Base-by-base conservation (phyloP, 2,113 vertebrate species). In the Epinephelus moara region DNA sequence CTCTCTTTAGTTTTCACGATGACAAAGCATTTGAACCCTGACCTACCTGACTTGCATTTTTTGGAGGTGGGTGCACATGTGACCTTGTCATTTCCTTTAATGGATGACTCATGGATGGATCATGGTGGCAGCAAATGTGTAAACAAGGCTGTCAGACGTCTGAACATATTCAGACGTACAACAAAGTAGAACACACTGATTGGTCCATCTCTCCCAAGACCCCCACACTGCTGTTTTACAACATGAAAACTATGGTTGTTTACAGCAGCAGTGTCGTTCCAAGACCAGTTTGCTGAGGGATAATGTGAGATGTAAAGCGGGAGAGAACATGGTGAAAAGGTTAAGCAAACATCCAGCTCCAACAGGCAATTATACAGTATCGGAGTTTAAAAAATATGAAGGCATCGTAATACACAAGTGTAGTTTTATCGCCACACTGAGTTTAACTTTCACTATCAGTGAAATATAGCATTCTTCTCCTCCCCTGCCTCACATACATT, bases 251-350 rank as follows among this genome's bases (percentile, higher is more conserved):
- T 18, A 5, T 50, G 37, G 45, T 9, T 80, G 53, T 77, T 50
- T 45, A 25, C 69, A 61, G 8, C 21, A 12, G 14, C 33, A 25
- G 50, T 19, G 9, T 27, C 30, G 59, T 30, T 75, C 63, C 3
- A 23, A 63, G 19, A 47, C 64, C 23, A 14, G n/a, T 79, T 69
- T 67, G 33, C 9, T 4, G 53, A 66, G 23, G 23, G 25, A 64
- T 70, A 79, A 81, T n/a, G 57, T 19, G 5, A 52, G 52, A n/a
- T 56, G 9, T 74, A 75, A 90, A 71, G 55, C 37, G 33, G 57
- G 61, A 81, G 66, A 61, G 33, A 78, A 17, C 49, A 37, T 27
- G 49, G 72, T 53, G 60, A 66, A 81, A 78, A 76, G 77, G 59
- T 75, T 82, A 69, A 15, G 42, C 37, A 70, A 86, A 56, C 45